These are phyloP conservation scores for Microdon myrmicae DNA, from an alignment of 2,888 invertebrate genomes.

Conservation along the genomic window DNA sequence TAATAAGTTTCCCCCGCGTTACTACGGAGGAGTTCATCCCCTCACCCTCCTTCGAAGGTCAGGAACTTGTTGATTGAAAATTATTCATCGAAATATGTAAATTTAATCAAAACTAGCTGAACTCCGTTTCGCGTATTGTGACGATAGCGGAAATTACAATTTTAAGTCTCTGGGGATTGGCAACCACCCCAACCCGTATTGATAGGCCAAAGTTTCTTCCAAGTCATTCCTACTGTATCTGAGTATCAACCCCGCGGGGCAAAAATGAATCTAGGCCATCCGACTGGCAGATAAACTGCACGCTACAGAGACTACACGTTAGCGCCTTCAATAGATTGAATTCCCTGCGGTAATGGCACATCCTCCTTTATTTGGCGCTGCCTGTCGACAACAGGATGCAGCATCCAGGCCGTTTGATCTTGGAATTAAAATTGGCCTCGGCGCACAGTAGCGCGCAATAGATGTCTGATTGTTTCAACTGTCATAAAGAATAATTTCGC, in stretches of 20 bases:
- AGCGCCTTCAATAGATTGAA: constrained; percentile 45
- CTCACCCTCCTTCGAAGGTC: constrained; percentile 2
- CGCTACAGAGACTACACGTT: constrained; percentile 15
- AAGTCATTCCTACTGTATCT: constrained; percentile 13
- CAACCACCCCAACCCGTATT: constrained; percentile 17
- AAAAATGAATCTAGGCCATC: constrained; percentile 22
- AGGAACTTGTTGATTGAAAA: constrained; percentile 46
- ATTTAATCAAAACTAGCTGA: constrained; percentile 35
- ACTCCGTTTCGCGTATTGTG: background rate
- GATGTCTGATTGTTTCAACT: constrained; percentile 47
- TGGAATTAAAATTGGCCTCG: constrained; percentile 48
- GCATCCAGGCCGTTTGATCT: constrained; percentile 42
- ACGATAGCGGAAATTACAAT: constrained; percentile 1
- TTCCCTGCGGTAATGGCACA: constrained; percentile 37
- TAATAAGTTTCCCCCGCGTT: constrained; percentile 17
- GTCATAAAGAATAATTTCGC: constrained; percentile 50
- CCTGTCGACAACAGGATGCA: constrained; percentile 33
- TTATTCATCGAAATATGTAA: constrained; percentile 41
- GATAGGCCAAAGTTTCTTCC: too few species aligned
- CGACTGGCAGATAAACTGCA: background rate
- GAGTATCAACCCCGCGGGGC: constrained; percentile 1
- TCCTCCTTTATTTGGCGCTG: constrained; percentile 15
- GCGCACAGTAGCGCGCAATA: constrained; percentile 18
- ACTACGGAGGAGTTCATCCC: background rate
- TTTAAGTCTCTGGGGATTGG: constrained; percentile 6